These are phyloP conservation scores for Stercorarius parasiticus DNA, from an alignment of 2,113 vertebrate species.

Conservation along the genomic window DNA sequence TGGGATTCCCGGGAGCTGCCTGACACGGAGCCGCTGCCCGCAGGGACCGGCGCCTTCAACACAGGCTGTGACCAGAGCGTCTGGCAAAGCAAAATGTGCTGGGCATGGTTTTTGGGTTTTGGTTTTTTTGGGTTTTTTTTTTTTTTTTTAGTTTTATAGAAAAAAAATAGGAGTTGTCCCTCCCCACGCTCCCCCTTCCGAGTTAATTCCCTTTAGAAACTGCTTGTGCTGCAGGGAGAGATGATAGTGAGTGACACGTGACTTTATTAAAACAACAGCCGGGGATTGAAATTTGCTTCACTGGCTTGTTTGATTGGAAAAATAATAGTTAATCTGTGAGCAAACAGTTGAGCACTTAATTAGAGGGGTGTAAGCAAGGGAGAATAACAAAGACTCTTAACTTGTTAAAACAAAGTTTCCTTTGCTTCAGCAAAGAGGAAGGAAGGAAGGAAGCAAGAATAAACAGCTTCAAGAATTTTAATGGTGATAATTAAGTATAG, in stretches of 20 bases:
- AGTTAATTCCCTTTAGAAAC: constrained; percentile 19
- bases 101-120: background rate
- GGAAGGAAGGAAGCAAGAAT: constrained; percentile 82
- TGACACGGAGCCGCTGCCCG: background rate
- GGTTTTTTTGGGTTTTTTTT: too few relatives aligned
- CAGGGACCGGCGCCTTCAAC: background rate
- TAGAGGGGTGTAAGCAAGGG: constrained; percentile 68
- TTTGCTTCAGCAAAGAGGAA: constrained; percentile 75
- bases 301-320: constrained; percentile 54
- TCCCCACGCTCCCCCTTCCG: background rate
- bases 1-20: background rate
- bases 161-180: background rate
- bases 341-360: constrained; percentile 76
- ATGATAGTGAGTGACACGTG: background rate
- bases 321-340: constrained; percentile 73
- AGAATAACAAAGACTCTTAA: constrained; percentile 71
- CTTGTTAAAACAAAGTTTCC: constrained; percentile 83
- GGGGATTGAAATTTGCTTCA: constrained; percentile 37
- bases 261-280: constrained; percentile 56
- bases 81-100: background rate
- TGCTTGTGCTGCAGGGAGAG: constrained; percentile 14
- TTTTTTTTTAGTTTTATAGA: background rate
- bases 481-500: constrained; percentile 87
- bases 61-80: background rate
- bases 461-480: constrained; percentile 89